Conservation (phyloP, 30 jellyfish, hydroid and myxozoan species). For the Hydractinia symbiolongicarpus region DNA sequence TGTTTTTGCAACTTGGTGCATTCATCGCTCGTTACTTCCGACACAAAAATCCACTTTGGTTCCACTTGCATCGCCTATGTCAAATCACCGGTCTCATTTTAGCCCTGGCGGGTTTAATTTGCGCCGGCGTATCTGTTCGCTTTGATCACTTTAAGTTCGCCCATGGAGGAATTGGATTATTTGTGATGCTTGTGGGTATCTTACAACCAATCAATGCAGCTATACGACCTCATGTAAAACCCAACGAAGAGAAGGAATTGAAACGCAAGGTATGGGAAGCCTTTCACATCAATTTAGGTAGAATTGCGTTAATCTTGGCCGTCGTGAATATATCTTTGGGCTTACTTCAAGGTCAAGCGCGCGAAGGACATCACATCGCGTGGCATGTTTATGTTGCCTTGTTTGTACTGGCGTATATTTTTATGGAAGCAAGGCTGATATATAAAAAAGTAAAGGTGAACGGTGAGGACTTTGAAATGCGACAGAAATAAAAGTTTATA, state of each 20-base stretch:
- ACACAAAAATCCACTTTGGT: slow-evolving; percentile 37
- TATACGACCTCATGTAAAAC: slow-evolving; percentile 35
- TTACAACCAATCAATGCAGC: slow-evolving; percentile 70
- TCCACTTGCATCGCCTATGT: slow-evolving; percentile 32
- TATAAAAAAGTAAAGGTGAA: neutral
- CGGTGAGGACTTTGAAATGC: slow-evolving; percentile 15
- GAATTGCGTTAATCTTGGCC: slow-evolving; percentile 20
- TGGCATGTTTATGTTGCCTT: slow-evolving; percentile 26
- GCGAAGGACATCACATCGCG: slow-evolving; percentile 7
- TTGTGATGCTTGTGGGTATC: slow-evolving; percentile 57
- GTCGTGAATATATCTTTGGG: slow-evolving; percentile 33
- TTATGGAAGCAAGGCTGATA: neutral
- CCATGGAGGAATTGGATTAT: slow-evolving; percentile 71
- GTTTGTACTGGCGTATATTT: slow-evolving; percentile 18
- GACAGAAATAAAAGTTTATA: neutral
- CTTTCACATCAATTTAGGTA: slow-evolving; percentile 16
- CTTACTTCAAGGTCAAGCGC: slow-evolving; percentile 26
- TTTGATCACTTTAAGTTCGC: slow-evolving; percentile 47
- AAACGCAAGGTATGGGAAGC: slow-evolving; percentile 27
- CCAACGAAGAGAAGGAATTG: neutral
- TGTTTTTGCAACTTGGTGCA: slow-evolving; percentile 44
- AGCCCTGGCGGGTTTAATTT: slow-evolving; percentile 44
- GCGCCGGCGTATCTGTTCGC: slow-evolving; percentile 38
- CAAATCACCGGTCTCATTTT: slow-evolving; percentile 42
- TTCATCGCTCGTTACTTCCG: slow-evolving; percentile 58